These are phyloP conservation scores for Apteryx mantelli DNA, from an alignment of 2,113 vertebrate species.

Conservation along the genomic window DNA sequence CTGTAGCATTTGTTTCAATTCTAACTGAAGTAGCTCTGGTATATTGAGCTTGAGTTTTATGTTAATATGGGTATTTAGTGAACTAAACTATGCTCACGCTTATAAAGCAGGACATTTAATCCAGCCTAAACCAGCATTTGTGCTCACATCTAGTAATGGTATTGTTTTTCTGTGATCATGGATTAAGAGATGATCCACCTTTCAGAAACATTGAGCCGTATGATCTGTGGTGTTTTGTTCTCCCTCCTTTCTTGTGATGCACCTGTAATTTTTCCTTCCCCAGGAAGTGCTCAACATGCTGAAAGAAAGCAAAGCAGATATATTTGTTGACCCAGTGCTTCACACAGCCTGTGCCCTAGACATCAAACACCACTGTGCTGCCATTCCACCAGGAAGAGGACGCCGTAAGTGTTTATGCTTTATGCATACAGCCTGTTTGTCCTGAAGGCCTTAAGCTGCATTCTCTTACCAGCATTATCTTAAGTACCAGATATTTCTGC, in stretches of 20 bases:
- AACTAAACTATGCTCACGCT: background rate
- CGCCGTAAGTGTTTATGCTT: conserved; percentile 84
- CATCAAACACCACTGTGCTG: conserved; percentile 97
- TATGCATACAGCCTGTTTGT: background rate
- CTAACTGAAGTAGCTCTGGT: background rate
- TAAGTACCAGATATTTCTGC: background rate
- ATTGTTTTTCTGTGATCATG: background rate
- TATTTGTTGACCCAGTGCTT: conserved; percentile 97
- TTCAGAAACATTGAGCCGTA: background rate
- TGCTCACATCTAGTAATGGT: background rate
- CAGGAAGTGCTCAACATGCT: conserved; percentile 98
- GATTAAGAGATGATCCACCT: background rate
- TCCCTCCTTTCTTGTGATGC: background rate
- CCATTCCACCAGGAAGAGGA: conserved; percentile 92
- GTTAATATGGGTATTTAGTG: background rate
- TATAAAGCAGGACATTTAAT: background rate
- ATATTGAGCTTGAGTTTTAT: background rate
- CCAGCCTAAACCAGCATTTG: background rate
- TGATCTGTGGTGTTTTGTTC: background rate
- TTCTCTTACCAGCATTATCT: background rate
- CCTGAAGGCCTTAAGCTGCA: background rate
- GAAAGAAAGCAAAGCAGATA: conserved; percentile 98
- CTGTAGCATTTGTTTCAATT: background rate
- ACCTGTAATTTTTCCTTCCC: background rate
- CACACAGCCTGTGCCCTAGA: conserved; percentile 97